Conservation (phyloP, 2,888 invertebrate genomes). For the Stratiomys singularior region DNA sequence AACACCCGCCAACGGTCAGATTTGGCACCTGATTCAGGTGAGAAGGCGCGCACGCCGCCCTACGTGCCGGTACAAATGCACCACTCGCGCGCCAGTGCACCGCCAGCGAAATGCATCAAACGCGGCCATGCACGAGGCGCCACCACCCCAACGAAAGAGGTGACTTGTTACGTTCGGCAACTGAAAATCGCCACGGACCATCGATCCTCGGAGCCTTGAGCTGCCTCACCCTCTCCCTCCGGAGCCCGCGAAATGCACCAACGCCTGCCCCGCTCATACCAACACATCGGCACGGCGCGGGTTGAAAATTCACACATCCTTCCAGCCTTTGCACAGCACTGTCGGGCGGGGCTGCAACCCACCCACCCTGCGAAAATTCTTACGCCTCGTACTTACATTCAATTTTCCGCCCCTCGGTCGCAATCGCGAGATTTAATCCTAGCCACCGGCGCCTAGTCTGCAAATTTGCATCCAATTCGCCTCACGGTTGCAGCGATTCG, state of each 20-base stretch:
- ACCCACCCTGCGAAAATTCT: conserved; percentile 20
- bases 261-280: background rate
- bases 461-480: no score
- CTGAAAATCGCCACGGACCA: conserved; percentile 9
- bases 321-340: background rate
- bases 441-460: no score
- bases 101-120: background rate
- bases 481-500: background rate
- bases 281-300: background rate
- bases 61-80: background rate
- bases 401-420: background rate
- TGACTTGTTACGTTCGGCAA: background rate
- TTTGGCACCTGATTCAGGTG: background rate
- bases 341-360: conserved; percentile 13
- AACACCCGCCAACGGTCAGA: background rate
- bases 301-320: background rate
- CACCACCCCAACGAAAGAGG: background rate
- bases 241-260: background rate
- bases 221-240: background rate
- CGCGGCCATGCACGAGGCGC: background rate
- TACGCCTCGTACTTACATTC: background rate
- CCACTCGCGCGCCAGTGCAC: background rate
- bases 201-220: conserved; percentile 9
- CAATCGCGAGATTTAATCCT: no score
- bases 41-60: background rate